A percentile compares a stretch with the other conserved stretches of the same genome.
Conservation (phyloP, 2,888 invertebrate genomes). For the Agrenia bidenticulata region DNA sequence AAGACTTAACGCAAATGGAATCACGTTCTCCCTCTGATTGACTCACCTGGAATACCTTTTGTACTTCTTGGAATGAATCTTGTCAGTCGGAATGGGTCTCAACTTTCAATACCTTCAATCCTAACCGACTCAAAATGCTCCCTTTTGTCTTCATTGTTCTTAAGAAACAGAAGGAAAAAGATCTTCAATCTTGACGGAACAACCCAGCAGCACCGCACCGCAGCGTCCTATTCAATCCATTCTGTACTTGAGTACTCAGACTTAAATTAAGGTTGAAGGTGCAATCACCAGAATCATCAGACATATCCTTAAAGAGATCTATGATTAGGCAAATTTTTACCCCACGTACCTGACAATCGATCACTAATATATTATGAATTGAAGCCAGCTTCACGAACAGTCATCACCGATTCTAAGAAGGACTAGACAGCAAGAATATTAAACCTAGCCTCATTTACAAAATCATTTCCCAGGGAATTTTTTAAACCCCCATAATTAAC, state of each 20-base stretch:
- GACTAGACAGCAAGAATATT: no score
- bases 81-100: no score
- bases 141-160: conserved; percentile 18
- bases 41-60: neutral
- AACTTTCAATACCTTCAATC: conserved; percentile 16
- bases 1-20: conserved; percentile 42
- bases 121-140: conserved; percentile 10
- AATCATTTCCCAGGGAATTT: no score
- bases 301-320: no score
- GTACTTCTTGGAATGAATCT: no score
- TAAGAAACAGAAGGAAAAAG: conserved; percentile 5
- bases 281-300: conserved; percentile 10
- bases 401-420: no score
- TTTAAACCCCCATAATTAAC: no score
- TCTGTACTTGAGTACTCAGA: neutral
- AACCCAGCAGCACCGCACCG: neutral
- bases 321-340: no score
- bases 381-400: no score
- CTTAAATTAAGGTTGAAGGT: conserved; percentile 19
- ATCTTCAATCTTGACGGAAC: neutral
- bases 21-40: conserved; percentile 34
- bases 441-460: no score
- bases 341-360: no score
- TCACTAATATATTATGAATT: no score
- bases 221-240: neutral